Conservation (phyloP, 2,797 vertebrate genomes). For the Typhlichthys subterraneus region DNA sequence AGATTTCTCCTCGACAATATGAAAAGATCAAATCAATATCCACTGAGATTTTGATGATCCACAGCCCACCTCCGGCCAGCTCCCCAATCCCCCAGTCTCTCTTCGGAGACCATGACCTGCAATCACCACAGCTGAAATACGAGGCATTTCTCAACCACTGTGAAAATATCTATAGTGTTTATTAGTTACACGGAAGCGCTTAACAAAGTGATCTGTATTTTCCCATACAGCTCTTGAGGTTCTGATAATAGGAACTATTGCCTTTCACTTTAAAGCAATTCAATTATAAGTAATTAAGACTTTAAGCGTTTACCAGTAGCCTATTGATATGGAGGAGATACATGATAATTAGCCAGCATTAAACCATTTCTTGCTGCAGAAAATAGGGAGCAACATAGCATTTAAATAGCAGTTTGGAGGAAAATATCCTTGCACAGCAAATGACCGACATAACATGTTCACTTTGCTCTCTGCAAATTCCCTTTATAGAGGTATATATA, state of each 20-base stretch:
- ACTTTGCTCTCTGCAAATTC: slow-evolving; percentile 77
- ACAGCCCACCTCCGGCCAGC: slow-evolving; percentile 45
- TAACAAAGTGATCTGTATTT: slow-evolving; percentile 53
- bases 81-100: slow-evolving; percentile 44
- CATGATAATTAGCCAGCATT: slow-evolving; percentile 84
- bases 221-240: slow-evolving; percentile 69
- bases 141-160: slow-evolving; percentile 43
- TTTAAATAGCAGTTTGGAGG: slow-evolving; percentile 81
- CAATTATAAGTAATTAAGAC: slow-evolving; percentile 83
- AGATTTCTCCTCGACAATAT: slow-evolving; percentile 77
- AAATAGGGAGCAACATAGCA: slow-evolving; percentile 78
- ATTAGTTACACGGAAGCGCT: slow-evolving; percentile 45
- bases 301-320: slow-evolving; percentile 80
- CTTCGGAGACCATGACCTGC: slow-evolving; percentile 63
- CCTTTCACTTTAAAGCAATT: slow-evolving; percentile 79
- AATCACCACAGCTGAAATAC: slow-evolving; percentile 44
- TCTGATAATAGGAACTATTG: slow-evolving; percentile 70
- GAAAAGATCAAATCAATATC: slow-evolving; percentile 80
- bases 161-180: slow-evolving; percentile 58
- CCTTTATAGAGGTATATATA: slow-evolving; percentile 79
- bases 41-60: slow-evolving; percentile 78
- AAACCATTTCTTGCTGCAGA: slow-evolving; percentile 78
- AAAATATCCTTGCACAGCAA: slow-evolving; percentile 78
- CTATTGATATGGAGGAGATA: slow-evolving; percentile 79
- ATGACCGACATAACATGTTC: slow-evolving; percentile 79